Percentiles rank a stretch among this genome's conserved stretches.
These are phyloP conservation scores for Aphidius colemani DNA, from an alignment of 2,888 invertebrate genomes.

Conservation along the genomic window DNA sequence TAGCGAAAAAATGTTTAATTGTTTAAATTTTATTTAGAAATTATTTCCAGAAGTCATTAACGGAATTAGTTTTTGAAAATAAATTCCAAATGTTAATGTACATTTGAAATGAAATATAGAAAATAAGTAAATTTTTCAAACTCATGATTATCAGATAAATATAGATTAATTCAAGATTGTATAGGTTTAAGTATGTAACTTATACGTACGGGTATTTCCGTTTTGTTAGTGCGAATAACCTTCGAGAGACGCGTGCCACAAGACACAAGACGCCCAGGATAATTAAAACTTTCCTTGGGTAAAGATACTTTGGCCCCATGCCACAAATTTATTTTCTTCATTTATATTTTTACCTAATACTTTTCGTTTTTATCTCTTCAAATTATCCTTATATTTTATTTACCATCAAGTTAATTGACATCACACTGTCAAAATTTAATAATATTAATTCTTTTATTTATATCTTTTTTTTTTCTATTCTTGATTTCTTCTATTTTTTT, in stretches of 20 bases:
- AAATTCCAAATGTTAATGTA: too few relatives aligned
- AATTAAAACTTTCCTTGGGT: slow-evolving; percentile 38
- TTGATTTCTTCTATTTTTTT: slow-evolving; percentile 1
- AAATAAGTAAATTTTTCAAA: too few relatives aligned
- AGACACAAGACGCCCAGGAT: slow-evolving; percentile 29
- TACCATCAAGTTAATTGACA: not conserved
- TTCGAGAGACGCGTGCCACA: slow-evolving; percentile 19
- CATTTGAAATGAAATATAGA: too few relatives aligned
- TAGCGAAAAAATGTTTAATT: too few relatives aligned
- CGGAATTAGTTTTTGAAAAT: too few relatives aligned
- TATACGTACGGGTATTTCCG: slow-evolving; percentile 6
- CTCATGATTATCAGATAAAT: too few relatives aligned
- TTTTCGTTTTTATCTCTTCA: slow-evolving; percentile 12
- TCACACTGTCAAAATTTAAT: too few relatives aligned
- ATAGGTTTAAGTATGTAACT: too few relatives aligned
- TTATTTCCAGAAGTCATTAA: too few relatives aligned
- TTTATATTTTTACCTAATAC: slow-evolving; percentile 6
- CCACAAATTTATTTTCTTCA: slow-evolving; percentile 27
- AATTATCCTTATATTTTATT: slow-evolving; percentile 6
- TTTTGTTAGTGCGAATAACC: slow-evolving; percentile 16
- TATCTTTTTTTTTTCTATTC: slow-evolving; percentile 11
- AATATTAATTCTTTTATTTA: not conserved
- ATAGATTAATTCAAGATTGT: too few relatives aligned
- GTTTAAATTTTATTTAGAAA: too few relatives aligned
- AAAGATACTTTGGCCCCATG: slow-evolving; percentile 39